Conservation (phyloP, 2,113 vertebrate genomes). For the Herpetotheres cachinnans region DNA sequence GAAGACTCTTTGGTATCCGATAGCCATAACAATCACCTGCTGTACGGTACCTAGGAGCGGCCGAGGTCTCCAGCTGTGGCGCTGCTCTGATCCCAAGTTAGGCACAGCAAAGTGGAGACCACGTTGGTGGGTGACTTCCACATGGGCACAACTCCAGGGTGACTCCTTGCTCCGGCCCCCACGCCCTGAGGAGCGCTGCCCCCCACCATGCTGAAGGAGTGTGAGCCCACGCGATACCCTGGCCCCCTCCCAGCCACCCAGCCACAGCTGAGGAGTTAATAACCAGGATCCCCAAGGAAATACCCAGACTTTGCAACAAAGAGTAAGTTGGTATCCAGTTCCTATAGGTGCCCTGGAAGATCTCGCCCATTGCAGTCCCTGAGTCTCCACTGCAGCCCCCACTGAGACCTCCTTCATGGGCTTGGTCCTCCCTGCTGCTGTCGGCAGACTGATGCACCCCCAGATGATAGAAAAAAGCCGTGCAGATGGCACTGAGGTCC, state of each 20-base stretch:
- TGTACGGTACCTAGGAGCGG: accelerated
- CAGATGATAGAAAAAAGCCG: accelerated
- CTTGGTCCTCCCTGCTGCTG: not conserved
- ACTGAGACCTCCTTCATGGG: not conserved
- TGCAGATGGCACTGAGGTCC: not conserved
- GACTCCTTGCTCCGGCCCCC: not conserved
- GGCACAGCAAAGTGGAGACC: not conserved
- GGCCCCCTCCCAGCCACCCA: not conserved
- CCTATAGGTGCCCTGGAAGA: not conserved
- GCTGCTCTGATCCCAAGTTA: not conserved
- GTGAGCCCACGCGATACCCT: not conserved
- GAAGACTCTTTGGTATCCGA: not conserved
- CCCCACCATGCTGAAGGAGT: accelerated
- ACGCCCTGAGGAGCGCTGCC: not conserved
- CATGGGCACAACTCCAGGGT: accelerated
- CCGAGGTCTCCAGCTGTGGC: not conserved
- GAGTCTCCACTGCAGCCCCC: accelerated
- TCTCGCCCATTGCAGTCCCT: accelerated
- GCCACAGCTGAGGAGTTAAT: accelerated
- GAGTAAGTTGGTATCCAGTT: not conserved
- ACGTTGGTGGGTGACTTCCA: not conserved
- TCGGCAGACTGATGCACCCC: not conserved
- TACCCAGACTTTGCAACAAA: not conserved
- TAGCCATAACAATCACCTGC: accelerated
- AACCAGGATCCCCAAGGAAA: not conserved